Conservation (phyloP, 2,797 vertebrate species). For the Neostethus bicornis region DNA sequence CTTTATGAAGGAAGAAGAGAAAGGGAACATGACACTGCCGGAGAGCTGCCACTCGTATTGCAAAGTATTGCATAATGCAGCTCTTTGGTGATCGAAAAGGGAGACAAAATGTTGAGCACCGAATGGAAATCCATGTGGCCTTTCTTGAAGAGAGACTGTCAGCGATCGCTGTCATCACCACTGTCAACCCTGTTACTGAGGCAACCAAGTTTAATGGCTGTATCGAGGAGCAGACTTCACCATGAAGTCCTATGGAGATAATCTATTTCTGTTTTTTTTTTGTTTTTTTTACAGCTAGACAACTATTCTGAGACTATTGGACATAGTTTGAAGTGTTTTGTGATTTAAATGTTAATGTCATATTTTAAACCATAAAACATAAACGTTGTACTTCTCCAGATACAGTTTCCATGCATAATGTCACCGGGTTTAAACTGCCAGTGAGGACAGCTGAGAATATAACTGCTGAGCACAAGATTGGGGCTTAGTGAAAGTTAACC, state of each 20-base stretch:
- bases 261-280: conserved; percentile 37
- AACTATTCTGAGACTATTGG: too few species aligned
- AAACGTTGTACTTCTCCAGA: too few species aligned
- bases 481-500: too few species aligned
- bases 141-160: conserved; percentile 45
- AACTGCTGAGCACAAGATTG: too few species aligned
- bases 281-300: conserved; percentile 12
- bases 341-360: too few species aligned
- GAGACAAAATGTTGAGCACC: conserved; percentile 41
- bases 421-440: too few species aligned
- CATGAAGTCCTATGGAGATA: conserved; percentile 14
- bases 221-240: conserved; percentile 23
- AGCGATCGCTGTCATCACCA: conserved; percentile 37
- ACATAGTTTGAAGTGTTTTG: too few species aligned
- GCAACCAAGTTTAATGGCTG: conserved; percentile 50
- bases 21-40: conserved; percentile 19
- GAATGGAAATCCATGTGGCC: conserved; percentile 47
- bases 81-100: conserved; percentile 36
- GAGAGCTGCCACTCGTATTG: conserved; percentile 30
- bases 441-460: too few species aligned
- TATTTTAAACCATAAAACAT: too few species aligned
- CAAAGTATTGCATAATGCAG: conserved; percentile 57
- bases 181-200: conserved; percentile 28
- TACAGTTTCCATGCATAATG: too few species aligned
- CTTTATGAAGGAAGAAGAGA: conserved; percentile 1